Conservation (phyloP, 2,888 invertebrate species). For the Lathronympha strigana region DNA sequence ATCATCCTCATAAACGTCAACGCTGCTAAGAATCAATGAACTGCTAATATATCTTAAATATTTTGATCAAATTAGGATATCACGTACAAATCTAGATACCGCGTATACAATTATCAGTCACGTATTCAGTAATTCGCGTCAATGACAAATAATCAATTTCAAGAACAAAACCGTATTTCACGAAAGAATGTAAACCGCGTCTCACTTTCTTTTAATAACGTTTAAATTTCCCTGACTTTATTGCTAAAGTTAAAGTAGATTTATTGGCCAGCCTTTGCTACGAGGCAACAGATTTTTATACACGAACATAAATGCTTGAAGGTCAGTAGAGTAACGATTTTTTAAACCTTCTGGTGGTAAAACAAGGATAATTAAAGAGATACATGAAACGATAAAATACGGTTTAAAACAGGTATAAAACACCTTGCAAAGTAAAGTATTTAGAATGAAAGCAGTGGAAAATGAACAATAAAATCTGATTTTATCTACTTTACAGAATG, state of each 20-base stretch:
- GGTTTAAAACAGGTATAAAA: background rate
- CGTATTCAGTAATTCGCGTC: constrained; percentile 33
- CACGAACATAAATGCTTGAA: constrained; percentile 35
- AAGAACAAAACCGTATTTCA: constrained; percentile 32
- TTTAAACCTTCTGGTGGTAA: constrained; percentile 27
- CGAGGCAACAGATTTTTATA: constrained; percentile 40
- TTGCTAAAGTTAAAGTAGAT: constrained; percentile 42
- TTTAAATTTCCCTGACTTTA: constrained; percentile 40
- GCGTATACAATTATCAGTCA: constrained; percentile 37
- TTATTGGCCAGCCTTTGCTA: constrained; percentile 37
- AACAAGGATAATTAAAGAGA: constrained; percentile 29
- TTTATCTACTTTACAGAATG: background rate
- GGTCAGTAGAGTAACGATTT: constrained; percentile 37
- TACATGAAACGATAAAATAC: constrained; percentile 14
- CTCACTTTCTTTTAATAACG: constrained; percentile 41
- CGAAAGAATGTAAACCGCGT: constrained; percentile 37
- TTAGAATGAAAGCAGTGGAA: background rate
- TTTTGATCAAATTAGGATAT: constrained; percentile 12
- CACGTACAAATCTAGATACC: constrained; percentile 20
- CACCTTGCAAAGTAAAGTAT: background rate
- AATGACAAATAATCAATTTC: constrained; percentile 37
- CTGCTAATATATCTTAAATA: background rate
- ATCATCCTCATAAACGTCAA: background rate
- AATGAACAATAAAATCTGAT: background rate
- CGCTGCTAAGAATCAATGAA: background rate